phyloP scores from a whole-genome alignment of 2,113 vertebrate species.

The Chelonoidis abingdonii region DNA sequence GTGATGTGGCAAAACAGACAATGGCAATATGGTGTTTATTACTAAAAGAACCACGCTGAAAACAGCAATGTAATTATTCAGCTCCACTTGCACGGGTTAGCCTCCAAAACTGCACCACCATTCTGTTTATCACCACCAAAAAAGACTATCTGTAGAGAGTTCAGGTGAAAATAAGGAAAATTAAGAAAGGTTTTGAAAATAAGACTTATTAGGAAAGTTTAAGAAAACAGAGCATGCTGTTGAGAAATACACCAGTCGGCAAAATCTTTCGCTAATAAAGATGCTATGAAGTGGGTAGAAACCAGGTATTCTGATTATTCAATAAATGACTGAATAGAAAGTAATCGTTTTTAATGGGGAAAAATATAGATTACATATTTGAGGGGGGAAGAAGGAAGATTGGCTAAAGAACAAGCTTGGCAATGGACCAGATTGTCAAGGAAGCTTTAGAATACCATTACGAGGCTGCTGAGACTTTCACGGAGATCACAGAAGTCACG shows the following conservation, averaged over 20 bases:
- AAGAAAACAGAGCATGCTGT: neutral
- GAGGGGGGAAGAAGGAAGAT: neutral
- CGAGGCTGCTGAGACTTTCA: neutral
- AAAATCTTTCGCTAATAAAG: neutral
- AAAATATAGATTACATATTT: neutral
- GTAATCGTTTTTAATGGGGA: neutral
- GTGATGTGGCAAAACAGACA: constrained; percentile 50
- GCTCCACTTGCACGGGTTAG: neutral
- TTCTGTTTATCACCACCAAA: neutral
- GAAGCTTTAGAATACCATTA: neutral
- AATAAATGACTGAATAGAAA: neutral
- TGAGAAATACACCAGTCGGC: neutral
- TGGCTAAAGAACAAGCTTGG: neutral
- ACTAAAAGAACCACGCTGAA: constrained; percentile 23
- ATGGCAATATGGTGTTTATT: constrained; percentile 51
- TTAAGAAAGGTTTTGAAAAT: neutral
- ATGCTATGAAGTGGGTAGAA: neutral
- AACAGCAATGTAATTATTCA: neutral
- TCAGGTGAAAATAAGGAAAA: neutral
- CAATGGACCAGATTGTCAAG: neutral
- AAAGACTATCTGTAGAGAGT: neutral
- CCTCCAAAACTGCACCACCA: fast-evolving
- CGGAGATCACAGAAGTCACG: too few species aligned
- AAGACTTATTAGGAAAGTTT: neutral
- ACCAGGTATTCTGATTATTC: neutral